Conservation (phyloP, 2,113 vertebrate genomes). For the Eudyptes chrysolophus region DNA sequence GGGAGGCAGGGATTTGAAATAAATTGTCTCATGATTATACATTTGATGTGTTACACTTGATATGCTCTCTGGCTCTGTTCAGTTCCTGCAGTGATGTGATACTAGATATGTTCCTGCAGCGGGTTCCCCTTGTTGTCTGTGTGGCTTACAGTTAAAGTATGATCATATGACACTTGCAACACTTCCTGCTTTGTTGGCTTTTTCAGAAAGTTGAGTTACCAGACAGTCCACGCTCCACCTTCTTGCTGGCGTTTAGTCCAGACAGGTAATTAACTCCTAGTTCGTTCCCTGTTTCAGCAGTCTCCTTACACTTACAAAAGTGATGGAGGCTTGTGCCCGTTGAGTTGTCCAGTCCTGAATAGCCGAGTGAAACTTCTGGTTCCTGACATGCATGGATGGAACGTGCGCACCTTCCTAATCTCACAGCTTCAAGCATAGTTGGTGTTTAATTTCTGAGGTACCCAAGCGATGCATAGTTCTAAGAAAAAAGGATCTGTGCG, state of each 20-base stretch:
- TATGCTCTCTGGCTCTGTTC: constrained; percentile 22
- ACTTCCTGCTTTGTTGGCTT: constrained; percentile 68
- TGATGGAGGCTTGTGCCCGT: background rate
- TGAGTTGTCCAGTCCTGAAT: background rate
- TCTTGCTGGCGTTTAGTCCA: constrained; percentile 98
- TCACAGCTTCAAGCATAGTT: background rate
- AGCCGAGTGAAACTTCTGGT: background rate
- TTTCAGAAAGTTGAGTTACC: constrained; percentile 97
- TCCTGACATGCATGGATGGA: background rate
- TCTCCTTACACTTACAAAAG: background rate
- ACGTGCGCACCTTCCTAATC: background rate
- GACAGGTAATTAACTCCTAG: constrained; percentile 86
- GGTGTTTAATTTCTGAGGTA: constrained; percentile 5
- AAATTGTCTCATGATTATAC: background rate
- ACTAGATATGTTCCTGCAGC: background rate
- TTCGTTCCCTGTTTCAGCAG: constrained; percentile 29
- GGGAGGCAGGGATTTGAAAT: constrained; percentile 16
- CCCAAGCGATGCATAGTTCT: background rate
- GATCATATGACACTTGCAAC: constrained; percentile 52
- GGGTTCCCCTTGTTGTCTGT: background rate
- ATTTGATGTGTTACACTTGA: background rate
- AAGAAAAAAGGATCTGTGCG: background rate
- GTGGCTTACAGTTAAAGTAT: constrained; percentile 46
- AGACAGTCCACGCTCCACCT: constrained; percentile 98
- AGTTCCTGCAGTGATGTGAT: constrained; percentile 24